Evolutionary conservation across 35 echinoderm and acorn worm species (phyloP).

Genomic region (Lytechinus variegatus): DNA sequence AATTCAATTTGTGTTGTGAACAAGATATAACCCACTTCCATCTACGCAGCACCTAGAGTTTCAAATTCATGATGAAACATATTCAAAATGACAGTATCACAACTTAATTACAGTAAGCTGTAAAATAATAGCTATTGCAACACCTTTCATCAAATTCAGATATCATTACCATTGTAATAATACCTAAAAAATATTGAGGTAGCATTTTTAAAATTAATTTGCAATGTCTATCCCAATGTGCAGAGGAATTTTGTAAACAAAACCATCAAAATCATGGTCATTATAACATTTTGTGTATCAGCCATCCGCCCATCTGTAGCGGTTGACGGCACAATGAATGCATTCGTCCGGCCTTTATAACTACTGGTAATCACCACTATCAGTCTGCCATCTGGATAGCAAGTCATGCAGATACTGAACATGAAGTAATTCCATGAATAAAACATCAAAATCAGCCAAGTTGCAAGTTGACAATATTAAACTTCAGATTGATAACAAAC

Average conservation of each 20-base stretch:
- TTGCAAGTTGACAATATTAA: background rate
- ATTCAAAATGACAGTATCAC: background rate
- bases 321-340: background rate
- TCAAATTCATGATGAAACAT: background rate
- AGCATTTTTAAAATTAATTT: background rate
- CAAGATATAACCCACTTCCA: no score
- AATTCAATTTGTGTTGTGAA: background rate
- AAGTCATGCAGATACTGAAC: background rate
- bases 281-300: background rate
- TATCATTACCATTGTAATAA: background rate
- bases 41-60: background rate
- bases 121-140: background rate
- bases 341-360: background rate
- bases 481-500: slow-evolving; percentile 2
- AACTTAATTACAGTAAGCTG: background rate
- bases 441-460: background rate
- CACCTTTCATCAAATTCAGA: no score
- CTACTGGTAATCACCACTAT: background rate
- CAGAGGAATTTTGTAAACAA: background rate
- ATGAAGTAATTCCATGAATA: background rate
- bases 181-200: background rate
- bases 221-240: background rate
- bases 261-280: background rate
- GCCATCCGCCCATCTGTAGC: background rate
- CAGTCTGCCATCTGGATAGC: background rate